These are phyloP conservation scores for Mobula hypostoma DNA, from an alignment of 2,113 vertebrate genomes.

Conservation along the genomic window DNA sequence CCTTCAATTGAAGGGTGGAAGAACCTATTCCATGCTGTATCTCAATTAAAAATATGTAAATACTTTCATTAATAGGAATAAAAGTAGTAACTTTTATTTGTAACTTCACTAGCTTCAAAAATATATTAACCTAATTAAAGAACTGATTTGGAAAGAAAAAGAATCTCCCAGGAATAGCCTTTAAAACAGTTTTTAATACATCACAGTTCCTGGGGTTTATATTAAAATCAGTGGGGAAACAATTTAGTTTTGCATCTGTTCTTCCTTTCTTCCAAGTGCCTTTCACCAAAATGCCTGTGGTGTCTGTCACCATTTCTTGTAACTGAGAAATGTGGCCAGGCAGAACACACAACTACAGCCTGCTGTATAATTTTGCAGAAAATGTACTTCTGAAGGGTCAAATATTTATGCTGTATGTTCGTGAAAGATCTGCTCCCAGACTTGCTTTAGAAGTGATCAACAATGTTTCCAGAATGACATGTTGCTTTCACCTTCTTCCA, in stretches of 20 bases:
- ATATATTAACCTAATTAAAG: conserved; percentile 19
- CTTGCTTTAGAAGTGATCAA: not conserved
- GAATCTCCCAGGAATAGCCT: not conserved
- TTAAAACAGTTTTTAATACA: not conserved
- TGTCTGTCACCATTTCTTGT: not conserved
- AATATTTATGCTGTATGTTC: not conserved
- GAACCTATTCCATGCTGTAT: too few species aligned
- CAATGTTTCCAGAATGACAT: too few species aligned
- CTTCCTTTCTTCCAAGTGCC: not conserved
- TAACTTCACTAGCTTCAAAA: not conserved
- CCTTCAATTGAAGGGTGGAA: too few species aligned
- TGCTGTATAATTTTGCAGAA: not conserved
- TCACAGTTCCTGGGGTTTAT: conserved; percentile 13
- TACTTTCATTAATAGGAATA: not conserved
- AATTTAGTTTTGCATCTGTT: conserved; percentile 20
- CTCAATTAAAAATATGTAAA: too few species aligned
- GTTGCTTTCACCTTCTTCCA: not conserved
- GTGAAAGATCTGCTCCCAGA: not conserved
- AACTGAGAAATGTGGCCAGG: not conserved
- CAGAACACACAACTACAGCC: conserved; percentile 7
- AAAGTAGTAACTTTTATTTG: not conserved
- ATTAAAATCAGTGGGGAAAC: conserved; percentile 21
- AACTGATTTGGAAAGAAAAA: not conserved
- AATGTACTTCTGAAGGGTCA: not conserved
- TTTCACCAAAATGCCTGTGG: conserved; percentile 4